These are phyloP conservation scores for Lithobates pipiens DNA, from an alignment of 2,797 vertebrate genomes.

Conservation along the genomic window DNA sequence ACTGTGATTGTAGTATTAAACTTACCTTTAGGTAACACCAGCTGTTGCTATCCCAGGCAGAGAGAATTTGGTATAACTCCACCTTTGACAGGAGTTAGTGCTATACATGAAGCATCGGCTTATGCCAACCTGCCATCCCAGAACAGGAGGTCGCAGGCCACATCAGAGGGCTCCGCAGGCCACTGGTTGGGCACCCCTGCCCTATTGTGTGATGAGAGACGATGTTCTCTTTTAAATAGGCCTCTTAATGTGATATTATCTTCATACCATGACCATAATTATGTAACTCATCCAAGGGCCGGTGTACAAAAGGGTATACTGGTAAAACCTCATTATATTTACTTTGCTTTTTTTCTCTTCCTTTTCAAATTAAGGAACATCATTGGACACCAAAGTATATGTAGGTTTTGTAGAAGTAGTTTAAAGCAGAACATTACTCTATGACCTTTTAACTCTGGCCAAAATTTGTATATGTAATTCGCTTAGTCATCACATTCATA, in stretches of 20 bases:
- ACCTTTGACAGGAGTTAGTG: too few species aligned
- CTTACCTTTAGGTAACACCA: too few species aligned
- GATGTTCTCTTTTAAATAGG: neutral
- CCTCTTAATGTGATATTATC: neutral
- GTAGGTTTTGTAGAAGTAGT: neutral
- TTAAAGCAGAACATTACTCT: neutral
- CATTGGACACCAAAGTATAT: neutral
- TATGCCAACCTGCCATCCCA: too few species aligned
- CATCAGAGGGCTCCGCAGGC: too few species aligned
- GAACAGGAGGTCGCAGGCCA: too few species aligned
- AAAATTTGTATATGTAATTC: neutral
- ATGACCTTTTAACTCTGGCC: neutral
- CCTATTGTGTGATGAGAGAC: neutral
- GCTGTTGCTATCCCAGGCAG: too few species aligned
- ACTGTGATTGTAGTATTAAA: too few species aligned
- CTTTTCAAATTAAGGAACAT: neutral
- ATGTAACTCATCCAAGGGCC: neutral
- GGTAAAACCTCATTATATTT: neutral
- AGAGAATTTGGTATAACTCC: too few species aligned
- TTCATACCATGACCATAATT: neutral
- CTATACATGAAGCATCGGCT: too few species aligned
- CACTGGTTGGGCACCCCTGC: too few species aligned
- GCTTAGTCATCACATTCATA: slow-evolving; percentile 3
- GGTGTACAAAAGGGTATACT: neutral
- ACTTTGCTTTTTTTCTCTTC: neutral